Conservation (phyloP, 2,797 vertebrate species). For the Gobio occitaniae region DNA sequence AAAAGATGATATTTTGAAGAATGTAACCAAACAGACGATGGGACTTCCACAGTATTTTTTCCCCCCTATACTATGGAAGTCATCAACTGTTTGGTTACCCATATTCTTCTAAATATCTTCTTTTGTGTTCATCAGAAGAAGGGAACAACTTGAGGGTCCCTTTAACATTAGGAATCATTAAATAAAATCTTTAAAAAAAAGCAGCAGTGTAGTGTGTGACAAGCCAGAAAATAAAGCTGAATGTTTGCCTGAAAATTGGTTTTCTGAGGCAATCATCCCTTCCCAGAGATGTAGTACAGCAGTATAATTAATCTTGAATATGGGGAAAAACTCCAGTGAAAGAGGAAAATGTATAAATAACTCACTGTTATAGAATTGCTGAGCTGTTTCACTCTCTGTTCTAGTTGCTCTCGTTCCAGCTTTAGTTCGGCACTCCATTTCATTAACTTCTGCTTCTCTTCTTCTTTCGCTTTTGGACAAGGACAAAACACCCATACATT, state of each 20-base stretch:
- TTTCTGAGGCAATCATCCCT: neutral
- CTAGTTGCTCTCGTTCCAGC: slow-evolving; percentile 94
- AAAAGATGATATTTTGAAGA: too few species aligned
- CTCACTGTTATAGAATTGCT: slow-evolving; percentile 96
- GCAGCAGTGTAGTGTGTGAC: neutral
- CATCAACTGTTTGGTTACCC: too few species aligned
- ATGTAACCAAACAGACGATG: too few species aligned
- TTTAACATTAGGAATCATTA: neutral
- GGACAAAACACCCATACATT: slow-evolving; percentile 10
- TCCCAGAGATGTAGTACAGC: neutral
- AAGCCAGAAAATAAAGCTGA: neutral
- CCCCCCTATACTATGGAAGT: too few species aligned
- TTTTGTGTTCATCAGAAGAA: neutral
- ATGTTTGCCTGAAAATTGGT: neutral
- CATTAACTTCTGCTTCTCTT: slow-evolving; percentile 97
- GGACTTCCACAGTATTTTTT: too few species aligned
- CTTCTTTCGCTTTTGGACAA: slow-evolving; percentile 91
- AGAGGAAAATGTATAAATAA: slow-evolving; percentile 1
- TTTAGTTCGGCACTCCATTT: slow-evolving; percentile 98
- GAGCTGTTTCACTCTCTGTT: slow-evolving; percentile 97
- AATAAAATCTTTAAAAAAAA: neutral
- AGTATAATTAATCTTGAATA: neutral
- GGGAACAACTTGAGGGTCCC: too few species aligned
- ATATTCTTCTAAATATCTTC: neutral
- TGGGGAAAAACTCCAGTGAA: neutral